Conservation (phyloP, 2,797 vertebrate species). For the Huso huso region DNA sequence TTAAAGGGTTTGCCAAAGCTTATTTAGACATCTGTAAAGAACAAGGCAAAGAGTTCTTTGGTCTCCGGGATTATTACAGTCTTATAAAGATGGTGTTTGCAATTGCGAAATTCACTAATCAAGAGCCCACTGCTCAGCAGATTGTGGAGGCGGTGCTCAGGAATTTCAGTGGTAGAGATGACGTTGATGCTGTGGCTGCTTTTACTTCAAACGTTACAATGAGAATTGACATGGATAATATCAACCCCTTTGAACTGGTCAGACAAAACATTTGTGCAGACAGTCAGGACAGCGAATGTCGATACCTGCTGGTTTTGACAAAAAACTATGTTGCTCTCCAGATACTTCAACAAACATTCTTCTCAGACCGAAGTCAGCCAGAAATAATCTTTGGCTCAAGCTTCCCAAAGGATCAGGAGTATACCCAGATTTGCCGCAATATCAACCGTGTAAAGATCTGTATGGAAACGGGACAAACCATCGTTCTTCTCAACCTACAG, state of each 20-base stretch:
- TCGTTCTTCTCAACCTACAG: slow-evolving; percentile 88
- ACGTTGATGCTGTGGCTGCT: slow-evolving; percentile 59
- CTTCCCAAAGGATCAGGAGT: slow-evolving; percentile 92
- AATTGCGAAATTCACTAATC: slow-evolving; percentile 51
- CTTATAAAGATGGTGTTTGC: slow-evolving; percentile 92
- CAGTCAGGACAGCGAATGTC: slow-evolving; percentile 70
- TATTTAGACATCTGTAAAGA: slow-evolving; percentile 65
- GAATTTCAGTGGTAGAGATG: slow-evolving; percentile 86
- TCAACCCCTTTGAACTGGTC: slow-evolving; percentile 72
- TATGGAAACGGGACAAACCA: slow-evolving; percentile 88
- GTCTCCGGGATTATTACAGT: slow-evolving; percentile 92
- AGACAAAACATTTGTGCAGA: slow-evolving; percentile 67
- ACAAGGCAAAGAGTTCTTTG: slow-evolving; percentile 86
- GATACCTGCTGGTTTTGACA: slow-evolving; percentile 86
- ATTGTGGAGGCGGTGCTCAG: slow-evolving; percentile 70
- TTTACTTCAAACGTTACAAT: slow-evolving; percentile 53
- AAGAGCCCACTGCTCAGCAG: slow-evolving; percentile 52
- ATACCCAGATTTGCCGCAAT: slow-evolving; percentile 89
- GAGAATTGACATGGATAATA: slow-evolving; percentile 44
- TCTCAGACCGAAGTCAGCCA: slow-evolving; percentile 61
- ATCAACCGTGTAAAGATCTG: slow-evolving; percentile 93
- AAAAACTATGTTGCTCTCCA: slow-evolving; percentile 85
- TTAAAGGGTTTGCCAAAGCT: slow-evolving; percentile 70
- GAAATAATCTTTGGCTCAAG: slow-evolving; percentile 96
- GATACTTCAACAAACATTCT: slow-evolving; percentile 80